Base-by-base conservation (phyloP, 2,113 vertebrate genomes). In the Crypturellus undulatus region DNA sequence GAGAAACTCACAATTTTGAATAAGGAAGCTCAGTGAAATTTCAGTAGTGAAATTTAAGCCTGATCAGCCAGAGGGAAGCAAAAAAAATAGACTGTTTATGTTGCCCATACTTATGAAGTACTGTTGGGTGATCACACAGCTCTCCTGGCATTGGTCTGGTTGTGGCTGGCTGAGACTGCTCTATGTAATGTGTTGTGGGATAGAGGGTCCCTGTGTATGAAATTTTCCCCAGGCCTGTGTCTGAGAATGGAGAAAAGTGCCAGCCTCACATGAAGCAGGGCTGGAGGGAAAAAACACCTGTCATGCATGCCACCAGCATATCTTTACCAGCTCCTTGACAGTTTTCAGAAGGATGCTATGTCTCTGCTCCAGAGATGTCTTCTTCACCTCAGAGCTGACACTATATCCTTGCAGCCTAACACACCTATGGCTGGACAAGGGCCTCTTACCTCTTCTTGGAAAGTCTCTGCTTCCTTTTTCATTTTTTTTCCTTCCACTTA, bases 41-140 rank as follows among this genome's bases (percentile, higher is more conserved):
- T 19, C 42, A 59, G 24, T 42, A n/a, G 68, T 49, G 68, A 65
- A 73, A 15, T 65, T 88, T 30, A 42, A 88, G 49, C 26, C 40
- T n/a, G 17, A 56, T 40, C 45, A 25, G 6, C 16, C 28, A 42
- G 42, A 51, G 6, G 45, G 10, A 34, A 65, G 24, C 12, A 80
- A 49, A 9, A 25, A 20, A 12, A 58, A 4, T 18, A 15, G 34
- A 16, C 47, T 42, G 5, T 65, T 16, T 40, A 30, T 72, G 30
- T 24, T 80, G 22, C 20, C 42, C 25, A 4, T 51, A 36, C 42
- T 59, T 4, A 1, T 22, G 47, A 17, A 30, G 12, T 1, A 1
- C 47, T 75, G n/a, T 17, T 45, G 6, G 1, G 28, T 64, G 22
- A 59, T 19, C 30, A 34, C 42, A 20, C 4, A 6, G 19, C 40